Base-by-base conservation (phyloP, 1,140 invertebrate species). In the Zaprionus africanus region DNA sequence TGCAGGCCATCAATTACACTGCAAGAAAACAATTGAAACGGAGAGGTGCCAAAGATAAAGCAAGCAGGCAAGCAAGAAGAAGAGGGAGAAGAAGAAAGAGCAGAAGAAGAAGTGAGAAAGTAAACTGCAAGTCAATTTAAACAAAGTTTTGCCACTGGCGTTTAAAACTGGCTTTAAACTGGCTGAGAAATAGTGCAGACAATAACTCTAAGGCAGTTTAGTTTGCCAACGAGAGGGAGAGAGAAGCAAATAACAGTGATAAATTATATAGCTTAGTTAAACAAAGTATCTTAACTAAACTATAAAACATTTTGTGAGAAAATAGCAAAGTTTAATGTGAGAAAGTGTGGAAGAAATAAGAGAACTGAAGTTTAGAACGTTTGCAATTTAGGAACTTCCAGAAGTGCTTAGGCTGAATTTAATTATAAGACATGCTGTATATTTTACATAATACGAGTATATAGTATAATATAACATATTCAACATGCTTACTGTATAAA, bases 1-100 rank as follows among this genome's bases (percentile, higher is more conserved):
- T 61, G 69, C 62, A 60, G 68, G 51, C 74, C 69, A 72, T 61
- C 49, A 72, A 72, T 36, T 59, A 54, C 68, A 72, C 68, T 64
- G 54, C 19, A 22, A 34, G 68, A 72, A 71, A 65, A 17, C 49
- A 43, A 54, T 17, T 46, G 53, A 56, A 26, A 7, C 24, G 2
- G 51, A 15, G 38, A 56, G 46, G 46, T 22, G 19, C 1, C 7
- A 51, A 12, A 24, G 46, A 51, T 4, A 24, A 12, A 46, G 41
- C 41, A 7, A 46, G 41, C 41, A 7, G 41, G n/a, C 15, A 46
- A 46, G n/a, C 15, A 17, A 46, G n/a, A 13, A 46, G 15, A 15
- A 46, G 4, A 5, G 5, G 13, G n/a, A 9, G 7, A 17, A 19
- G 4, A 3, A 49, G 19, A 49, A 19, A 2, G 9, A 22, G 43